Percentiles rank a stretch among this genome's conserved stretches.
phyloP scores from a whole-genome alignment of 2,113 vertebrate genomes.

The Sylvietta virens region DNA sequence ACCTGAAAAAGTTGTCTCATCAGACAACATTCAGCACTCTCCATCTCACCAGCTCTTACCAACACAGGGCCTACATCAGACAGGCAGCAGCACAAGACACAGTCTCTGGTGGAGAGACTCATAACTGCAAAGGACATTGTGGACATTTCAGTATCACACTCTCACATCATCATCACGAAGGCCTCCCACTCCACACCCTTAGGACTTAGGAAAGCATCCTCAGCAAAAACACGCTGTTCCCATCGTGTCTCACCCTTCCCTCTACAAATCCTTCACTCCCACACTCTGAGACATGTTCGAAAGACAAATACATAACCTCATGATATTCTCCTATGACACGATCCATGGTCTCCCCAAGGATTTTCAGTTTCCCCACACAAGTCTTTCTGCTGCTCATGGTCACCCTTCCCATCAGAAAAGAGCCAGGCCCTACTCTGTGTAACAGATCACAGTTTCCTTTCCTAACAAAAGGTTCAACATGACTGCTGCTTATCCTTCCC shows the following conservation, averaged over 20 bases:
- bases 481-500: background rate
- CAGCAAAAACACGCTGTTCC: background rate
- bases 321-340: accelerated
- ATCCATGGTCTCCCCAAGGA: background rate
- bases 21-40: background rate
- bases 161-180: background rate
- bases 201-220: background rate
- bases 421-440: background rate
- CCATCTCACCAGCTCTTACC: background rate
- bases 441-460: background rate
- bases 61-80: no score
- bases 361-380: background rate
- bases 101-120: background rate
- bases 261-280: no score
- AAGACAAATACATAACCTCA: background rate
- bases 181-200: no score
- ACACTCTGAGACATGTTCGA: accelerated
- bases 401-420: background rate
- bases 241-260: background rate
- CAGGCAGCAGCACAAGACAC: background rate
- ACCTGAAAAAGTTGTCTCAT: background rate
- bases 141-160: background rate
- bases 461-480: no score
- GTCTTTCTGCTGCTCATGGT: background rate
- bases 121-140: background rate